Percentiles rank a stretch among this genome's conserved stretches.
These are phyloP conservation scores for Sarcophilus harrisii DNA, from an alignment of 2,797 vertebrate genomes.

Conservation along the genomic window DNA sequence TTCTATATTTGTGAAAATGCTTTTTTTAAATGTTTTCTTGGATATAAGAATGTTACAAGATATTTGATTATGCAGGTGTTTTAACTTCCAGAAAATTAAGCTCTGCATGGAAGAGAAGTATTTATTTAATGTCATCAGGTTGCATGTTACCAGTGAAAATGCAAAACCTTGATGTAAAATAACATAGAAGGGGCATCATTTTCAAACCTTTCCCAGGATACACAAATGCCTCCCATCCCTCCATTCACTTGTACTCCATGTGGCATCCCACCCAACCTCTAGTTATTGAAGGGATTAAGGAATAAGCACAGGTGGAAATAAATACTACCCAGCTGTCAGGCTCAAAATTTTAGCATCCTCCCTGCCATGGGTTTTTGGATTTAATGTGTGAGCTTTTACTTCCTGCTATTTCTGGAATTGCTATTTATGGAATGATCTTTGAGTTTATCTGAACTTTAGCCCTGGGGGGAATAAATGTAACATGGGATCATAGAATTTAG, in stretches of 20 bases:
- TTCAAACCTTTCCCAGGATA: neutral
- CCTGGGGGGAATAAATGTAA: constrained; percentile 42
- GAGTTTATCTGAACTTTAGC: constrained; percentile 53
- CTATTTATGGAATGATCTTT: constrained; percentile 59
- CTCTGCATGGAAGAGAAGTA: neutral
- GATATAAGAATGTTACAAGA: neutral
- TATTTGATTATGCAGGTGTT: neutral
- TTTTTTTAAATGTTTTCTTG: neutral
- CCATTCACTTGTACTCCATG: neutral
- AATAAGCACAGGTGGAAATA: neutral
- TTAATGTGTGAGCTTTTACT: neutral
- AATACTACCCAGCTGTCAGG: neutral
- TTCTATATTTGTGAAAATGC: neutral
- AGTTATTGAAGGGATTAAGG: neutral
- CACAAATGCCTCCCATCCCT: neutral
- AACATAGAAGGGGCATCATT: neutral
- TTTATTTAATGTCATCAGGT: neutral
- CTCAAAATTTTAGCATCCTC: neutral
- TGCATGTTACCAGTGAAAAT: neutral
- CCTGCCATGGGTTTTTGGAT: neutral
- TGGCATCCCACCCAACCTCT: neutral
- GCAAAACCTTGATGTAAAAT: neutral
- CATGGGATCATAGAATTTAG: neutral
- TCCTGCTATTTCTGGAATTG: constrained; percentile 29
- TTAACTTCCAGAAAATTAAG: neutral